Evolutionary conservation across 2,797 vertebrate genomes (phyloP), one percentile per base, ranked within the genome.

Genomic region (Cynodonichthys magdalenae): DNA sequence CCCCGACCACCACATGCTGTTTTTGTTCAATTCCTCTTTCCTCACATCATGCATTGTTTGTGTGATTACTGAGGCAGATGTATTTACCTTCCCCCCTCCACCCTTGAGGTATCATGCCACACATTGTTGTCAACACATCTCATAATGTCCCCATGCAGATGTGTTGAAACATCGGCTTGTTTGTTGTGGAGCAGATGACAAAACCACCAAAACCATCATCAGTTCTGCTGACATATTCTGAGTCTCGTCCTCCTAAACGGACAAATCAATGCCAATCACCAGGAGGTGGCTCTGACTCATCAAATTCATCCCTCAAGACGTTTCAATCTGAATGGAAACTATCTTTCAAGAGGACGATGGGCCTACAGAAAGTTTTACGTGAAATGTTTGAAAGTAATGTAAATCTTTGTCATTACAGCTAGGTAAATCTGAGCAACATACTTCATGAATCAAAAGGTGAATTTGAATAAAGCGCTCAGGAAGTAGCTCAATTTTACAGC

Each of bases 11-110:
- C 8, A 3, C 55, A 64, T 64, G 75, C 66, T 80, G 72, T 70
- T 24, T 24, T 60, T 64, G 74, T 73, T 69, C 27, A 54, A 73
- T 74, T 65, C 42, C 49, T 59, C 61, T 50, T 36, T 3, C 61
- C 56, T 61, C 71, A 53, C 15, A 1, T 63, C 68, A 57, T 55
- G 70, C 61, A 36, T 58, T 28, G 45, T 70, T 50, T 12, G 50
- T 71, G 74, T 53, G 55, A 18, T 18, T 17, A 59, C 45, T 28
- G 47, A 65, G 57, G 66, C 82, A 73, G 79, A 86, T 81, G 78
- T 91, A 76, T 87, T 85, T 89, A 77, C 82, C 65, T 85, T 78
- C 74, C 79, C 49, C 50, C 18, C 81, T 55, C 27, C 59, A 31
- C 29, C 5, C 12, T 63, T 61, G 66, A 66, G 57, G 66, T 70